Conservation (phyloP, 2,797 vertebrate genomes). For the Malacoraja senta region DNA sequence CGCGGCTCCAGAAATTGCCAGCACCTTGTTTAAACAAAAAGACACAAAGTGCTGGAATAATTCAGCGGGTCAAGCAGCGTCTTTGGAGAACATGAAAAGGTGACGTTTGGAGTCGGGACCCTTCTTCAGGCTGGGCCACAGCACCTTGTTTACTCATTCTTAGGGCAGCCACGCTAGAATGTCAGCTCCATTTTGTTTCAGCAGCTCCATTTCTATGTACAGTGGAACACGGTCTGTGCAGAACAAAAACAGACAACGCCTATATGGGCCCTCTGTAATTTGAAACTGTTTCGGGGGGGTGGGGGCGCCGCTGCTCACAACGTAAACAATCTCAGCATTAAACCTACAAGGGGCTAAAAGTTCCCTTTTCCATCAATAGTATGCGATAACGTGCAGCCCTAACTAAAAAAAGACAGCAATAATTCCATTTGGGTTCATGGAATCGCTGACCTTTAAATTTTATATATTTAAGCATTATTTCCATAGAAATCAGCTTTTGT, state of each 20-base stretch:
- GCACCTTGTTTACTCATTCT: not conserved
- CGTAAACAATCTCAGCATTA: not conserved
- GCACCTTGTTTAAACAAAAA: not conserved
- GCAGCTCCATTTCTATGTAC: too few relatives aligned
- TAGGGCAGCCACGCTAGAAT: not conserved
- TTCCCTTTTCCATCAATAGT: too few relatives aligned
- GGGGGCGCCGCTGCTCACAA: not conserved
- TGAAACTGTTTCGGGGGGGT: not conserved
- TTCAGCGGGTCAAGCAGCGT: too few relatives aligned
- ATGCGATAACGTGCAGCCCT: not conserved
- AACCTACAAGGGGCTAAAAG: not conserved
- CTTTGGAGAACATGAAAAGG: too few relatives aligned
- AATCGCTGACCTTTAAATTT: not conserved
- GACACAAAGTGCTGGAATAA: too few relatives aligned
- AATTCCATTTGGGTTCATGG: not conserved
- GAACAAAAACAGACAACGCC: not conserved
- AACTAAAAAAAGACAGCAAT: not conserved
- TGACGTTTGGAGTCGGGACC: too few relatives aligned
- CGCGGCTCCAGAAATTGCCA: not conserved
- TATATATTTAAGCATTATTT: not conserved
- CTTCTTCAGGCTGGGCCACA: too few relatives aligned
- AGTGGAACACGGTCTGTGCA: not conserved
- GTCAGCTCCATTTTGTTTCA: constrained; percentile 27
- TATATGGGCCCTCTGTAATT: not conserved
- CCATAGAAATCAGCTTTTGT: not conserved